Base-by-base conservation (phyloP, 2,797 vertebrate species). In the Cynodonichthys magdalenae region DNA sequence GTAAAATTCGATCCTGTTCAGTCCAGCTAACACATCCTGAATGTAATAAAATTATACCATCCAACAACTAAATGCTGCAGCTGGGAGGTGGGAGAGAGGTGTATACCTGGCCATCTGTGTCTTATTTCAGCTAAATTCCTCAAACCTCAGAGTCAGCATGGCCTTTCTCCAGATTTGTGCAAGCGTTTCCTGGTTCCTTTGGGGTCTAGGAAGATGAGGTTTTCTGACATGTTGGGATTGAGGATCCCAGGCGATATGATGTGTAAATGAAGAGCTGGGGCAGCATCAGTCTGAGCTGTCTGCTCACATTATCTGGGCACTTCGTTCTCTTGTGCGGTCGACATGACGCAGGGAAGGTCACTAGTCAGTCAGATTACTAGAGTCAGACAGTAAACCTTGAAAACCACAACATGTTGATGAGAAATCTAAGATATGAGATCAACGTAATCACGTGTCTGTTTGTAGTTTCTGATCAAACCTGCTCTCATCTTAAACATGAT, bases 181-280 rank as follows among this genome's bases (percentile, higher is more conserved):
- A 69, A n/a, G 11, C 29, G 50, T 49, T 67, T 9, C 5, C 31
- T 42, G 51, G 49, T 42, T 81, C 66, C 57, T 28, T 19, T 19
- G 62, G 51, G 63, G 58, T 1, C 15, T 46, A 39, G 53, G 68
- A 74, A 24, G 59, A 46, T 61, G 59, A 83, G 54, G 39, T 45
- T 75, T 78, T 79, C 63, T 81, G 81, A 70, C 70, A 63, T 69
- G 63, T 64, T 53, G 45, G 66, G 72, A 66, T 45, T 74, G 47
- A 78, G 61, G 65, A 68, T 82, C 52, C 66, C 56, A 0, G 58
- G 54, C 8, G 1, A 53, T 54, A 70, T 56, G 63, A 84, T 85
- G 64, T 82, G 83, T 83, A 87, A 87, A 83, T 78, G 76, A 90
- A 82, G 70, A 85, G 75, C 63, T 73, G 69, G 63, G 66, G 61